Base-by-base conservation (phyloP, 2,888 invertebrate genomes). In the Euphydryas editha region DNA sequence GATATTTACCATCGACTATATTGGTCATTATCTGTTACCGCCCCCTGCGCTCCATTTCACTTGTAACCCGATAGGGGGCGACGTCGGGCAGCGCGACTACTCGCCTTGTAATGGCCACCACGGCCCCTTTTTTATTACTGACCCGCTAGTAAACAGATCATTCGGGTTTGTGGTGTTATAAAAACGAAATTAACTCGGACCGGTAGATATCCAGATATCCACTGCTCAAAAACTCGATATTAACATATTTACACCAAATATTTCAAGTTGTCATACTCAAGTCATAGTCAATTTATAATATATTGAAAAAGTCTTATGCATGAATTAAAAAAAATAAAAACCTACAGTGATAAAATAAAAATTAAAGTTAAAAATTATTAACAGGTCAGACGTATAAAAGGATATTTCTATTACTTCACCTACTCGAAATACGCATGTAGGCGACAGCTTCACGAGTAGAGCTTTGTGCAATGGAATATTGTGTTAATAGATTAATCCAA, bases 71-170 rank as follows among this genome's bases (percentile, higher is more conserved):
- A 92, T 92, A 92, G 92, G 92, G 92, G 92, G 92, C 92, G 90
- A 88, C 83, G 78, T 79, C 80, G 83, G 79, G 81, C 82, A 82
- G 80, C 84, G 84, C 78, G 83, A 80, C 86, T 86, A 86, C 88
- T 89, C 87, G 82, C 84, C 81, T 79, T 76, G 85, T 90, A 90
- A 90, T 90, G 86, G 88, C 88, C 85, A 88, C 89, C 86, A 84
- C 90, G 86, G 88, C 89, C 92, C 89, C 89, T 83, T 90, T 90
- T 92, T 92, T 92, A 92, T 90, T 90, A 92, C 92, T 90, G 89
- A 88, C 89, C 92, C 91, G 91, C 92, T 90, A 92, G 92, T 92
- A 92, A 92, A 92, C 92, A 92, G 92, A 92, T 92, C 92, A 92
- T 92, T 92, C 90, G 88, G 90, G 89, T 91, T 92, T 92, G 92